These are phyloP conservation scores for Gila robusta DNA, from an alignment of 2,797 vertebrate genomes.

Conservation along the genomic window DNA sequence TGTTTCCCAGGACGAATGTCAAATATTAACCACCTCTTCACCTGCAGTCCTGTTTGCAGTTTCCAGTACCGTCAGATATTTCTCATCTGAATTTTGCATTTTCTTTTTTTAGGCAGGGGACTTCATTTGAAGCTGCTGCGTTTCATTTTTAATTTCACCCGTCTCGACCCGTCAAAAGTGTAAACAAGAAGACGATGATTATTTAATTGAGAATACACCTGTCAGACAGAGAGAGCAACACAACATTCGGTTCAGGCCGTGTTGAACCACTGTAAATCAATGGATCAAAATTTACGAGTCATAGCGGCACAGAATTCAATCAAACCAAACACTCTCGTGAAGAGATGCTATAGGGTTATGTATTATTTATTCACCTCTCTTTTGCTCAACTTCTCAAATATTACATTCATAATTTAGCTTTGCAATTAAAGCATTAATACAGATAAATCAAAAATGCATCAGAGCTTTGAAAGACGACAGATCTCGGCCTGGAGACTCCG, in stretches of 20 bases:
- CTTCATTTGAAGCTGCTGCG: slow-evolving; percentile 37
- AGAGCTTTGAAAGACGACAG: slow-evolving; percentile 57
- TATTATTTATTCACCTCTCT: slow-evolving; percentile 5
- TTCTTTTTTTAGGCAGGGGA: slow-evolving; percentile 16
- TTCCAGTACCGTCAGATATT: slow-evolving; percentile 54
- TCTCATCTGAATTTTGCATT: slow-evolving; percentile 43
- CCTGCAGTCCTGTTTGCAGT: slow-evolving; percentile 37
- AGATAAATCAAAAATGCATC: slow-evolving; percentile 63
- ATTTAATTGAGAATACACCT: slow-evolving; percentile 44
- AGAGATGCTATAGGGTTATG: background rate
- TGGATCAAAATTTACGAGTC: slow-evolving; percentile 11
- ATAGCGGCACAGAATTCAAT: background rate
- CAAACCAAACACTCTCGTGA: slow-evolving; percentile 10
- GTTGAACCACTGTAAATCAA: slow-evolving; percentile 23
- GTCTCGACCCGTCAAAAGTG: slow-evolving; percentile 1
- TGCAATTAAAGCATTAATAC: slow-evolving; percentile 50
- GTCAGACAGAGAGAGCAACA: slow-evolving; percentile 14
- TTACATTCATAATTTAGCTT: slow-evolving; percentile 66
- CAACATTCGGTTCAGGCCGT: slow-evolving; percentile 21
- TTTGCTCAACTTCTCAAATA: slow-evolving; percentile 57
- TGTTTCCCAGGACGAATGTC: slow-evolving; percentile 72
- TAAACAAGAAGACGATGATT: slow-evolving; percentile 40
- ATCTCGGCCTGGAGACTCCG: background rate
- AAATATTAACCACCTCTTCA: slow-evolving; percentile 74
- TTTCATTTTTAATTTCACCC: slow-evolving; percentile 50